phyloP scores from a whole-genome alignment of 2,797 vertebrate species.

The Acrocephalus scirpaceus region DNA sequence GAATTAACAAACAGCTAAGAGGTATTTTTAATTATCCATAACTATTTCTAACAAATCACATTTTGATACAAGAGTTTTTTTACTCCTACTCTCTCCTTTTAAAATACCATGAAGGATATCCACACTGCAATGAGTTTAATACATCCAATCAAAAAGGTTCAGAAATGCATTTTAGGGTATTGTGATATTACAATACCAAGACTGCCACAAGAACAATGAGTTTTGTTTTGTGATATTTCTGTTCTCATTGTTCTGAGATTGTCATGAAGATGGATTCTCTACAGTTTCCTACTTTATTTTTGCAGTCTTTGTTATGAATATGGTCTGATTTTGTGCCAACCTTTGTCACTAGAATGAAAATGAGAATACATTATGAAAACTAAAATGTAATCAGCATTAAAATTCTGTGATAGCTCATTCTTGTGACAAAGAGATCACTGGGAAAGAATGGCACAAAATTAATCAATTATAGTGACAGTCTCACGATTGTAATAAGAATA shows the following conservation, averaged over 20 bases:
- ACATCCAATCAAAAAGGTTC: not conserved
- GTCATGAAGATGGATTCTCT: conserved; percentile 67
- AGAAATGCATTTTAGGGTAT: conserved; percentile 38
- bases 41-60: not conserved
- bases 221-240: conserved; percentile 62
- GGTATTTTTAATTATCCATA: not conserved
- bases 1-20: not conserved
- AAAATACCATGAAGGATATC: conserved; percentile 29
- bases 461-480: conserved; percentile 68
- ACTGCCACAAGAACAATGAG: conserved; percentile 40
- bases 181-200: conserved; percentile 39
- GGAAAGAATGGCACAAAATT: conserved; percentile 67
- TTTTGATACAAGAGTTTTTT: not conserved
- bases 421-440: conserved; percentile 64
- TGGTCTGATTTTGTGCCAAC: conserved; percentile 68
- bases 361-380: conserved; percentile 60
- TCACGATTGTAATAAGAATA: conserved; percentile 60
- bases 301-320: conserved; percentile 64
- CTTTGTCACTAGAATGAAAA: conserved; percentile 64
- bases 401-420: conserved; percentile 65
- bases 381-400: conserved; percentile 64
- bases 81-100: not conserved
- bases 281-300: conserved; percentile 55
- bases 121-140: not conserved
- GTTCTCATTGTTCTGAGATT: conserved; percentile 61